Evolutionary conservation across 2,797 vertebrate genomes (phyloP).

Genomic region (Chaenodraco wilsoni): DNA sequence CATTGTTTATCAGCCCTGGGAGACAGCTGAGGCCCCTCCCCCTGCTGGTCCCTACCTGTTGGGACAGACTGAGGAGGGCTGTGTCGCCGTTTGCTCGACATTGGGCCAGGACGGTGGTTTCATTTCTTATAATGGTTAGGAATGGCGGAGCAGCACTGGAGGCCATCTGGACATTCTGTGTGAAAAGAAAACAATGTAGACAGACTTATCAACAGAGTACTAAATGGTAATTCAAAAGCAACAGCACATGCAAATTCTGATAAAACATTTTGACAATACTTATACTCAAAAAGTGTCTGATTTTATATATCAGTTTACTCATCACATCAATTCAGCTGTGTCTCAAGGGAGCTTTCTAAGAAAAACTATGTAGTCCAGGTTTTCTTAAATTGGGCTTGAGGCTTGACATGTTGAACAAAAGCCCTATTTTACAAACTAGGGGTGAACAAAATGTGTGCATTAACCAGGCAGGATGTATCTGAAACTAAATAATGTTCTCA

Average conservation of each 20-base stretch:
- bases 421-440: not conserved
- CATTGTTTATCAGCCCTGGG: slow-evolving; percentile 66
- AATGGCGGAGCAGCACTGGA: slow-evolving; percentile 88
- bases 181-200: slow-evolving; percentile 8
- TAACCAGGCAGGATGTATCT: not conserved
- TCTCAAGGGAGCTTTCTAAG: not conserved
- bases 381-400: not conserved
- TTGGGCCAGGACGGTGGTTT: slow-evolving; percentile 89
- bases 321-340: not conserved
- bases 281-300: not conserved
- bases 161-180: slow-evolving; percentile 92
- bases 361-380: not conserved
- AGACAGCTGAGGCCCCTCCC: slow-evolving; percentile 74
- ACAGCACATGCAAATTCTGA: not conserved
- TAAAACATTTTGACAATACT: not conserved
- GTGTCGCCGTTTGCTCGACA: slow-evolving; percentile 81
- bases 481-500: not conserved
- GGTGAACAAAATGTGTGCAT: not conserved
- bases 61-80: slow-evolving; percentile 42
- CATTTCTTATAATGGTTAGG: slow-evolving; percentile 93
- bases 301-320: not conserved
- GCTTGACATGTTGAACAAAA: not conserved
- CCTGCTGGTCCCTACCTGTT: slow-evolving; percentile 38
- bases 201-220: not conserved
- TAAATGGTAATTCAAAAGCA: not conserved